phyloP scores from a whole-genome alignment of 2,113 vertebrate species.

The Tragulus kanchil region DNA sequence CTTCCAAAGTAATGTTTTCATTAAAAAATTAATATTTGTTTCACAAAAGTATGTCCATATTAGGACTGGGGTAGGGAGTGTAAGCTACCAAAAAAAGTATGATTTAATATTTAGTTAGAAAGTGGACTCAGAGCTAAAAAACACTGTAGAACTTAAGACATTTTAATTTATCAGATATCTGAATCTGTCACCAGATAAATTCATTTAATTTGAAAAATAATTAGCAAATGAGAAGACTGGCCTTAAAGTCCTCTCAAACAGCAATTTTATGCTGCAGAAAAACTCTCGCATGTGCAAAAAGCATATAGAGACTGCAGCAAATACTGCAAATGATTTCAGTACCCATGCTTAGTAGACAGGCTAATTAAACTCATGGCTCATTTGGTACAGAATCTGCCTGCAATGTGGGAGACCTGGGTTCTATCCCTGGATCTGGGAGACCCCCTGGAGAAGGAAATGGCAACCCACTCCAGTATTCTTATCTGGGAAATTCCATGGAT shows the following conservation, averaged over 20 bases:
- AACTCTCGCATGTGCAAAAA: background rate
- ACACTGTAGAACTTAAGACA: background rate
- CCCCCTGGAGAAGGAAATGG: too few species aligned
- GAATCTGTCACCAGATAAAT: conserved; percentile 3
- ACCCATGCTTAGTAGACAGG: background rate
- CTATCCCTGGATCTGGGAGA: too few species aligned
- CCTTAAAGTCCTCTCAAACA: background rate
- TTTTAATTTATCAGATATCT: background rate
- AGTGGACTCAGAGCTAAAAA: background rate
- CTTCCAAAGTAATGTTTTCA: background rate
- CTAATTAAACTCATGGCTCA: too few species aligned
- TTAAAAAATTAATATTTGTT: background rate
- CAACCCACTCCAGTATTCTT: too few species aligned
- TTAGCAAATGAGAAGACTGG: background rate
- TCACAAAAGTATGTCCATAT: background rate
- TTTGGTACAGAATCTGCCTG: too few species aligned
- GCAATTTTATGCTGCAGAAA: background rate
- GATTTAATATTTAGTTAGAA: background rate
- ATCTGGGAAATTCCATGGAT: too few species aligned
- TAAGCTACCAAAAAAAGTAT: background rate
- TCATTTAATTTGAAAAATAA: conserved; percentile 38
- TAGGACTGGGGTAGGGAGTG: background rate
- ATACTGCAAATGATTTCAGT: background rate
- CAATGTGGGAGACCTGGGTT: too few species aligned
- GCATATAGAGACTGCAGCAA: background rate